Base-by-base conservation (phyloP, 2,888 invertebrate species). In the Subacronicta megacephala region DNA sequence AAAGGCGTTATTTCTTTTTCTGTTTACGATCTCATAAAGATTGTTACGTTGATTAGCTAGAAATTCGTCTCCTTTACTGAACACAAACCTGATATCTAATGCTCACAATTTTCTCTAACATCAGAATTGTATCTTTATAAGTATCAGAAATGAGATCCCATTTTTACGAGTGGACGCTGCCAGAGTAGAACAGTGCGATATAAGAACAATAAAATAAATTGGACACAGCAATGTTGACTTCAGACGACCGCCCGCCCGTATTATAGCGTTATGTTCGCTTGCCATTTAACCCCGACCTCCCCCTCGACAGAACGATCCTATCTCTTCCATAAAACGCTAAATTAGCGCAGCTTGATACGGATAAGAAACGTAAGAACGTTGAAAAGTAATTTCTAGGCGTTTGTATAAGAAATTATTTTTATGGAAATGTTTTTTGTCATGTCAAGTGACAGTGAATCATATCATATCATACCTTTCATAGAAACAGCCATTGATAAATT, bases 171-270 rank as follows among this genome's bases (percentile, higher is more conserved):
- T 73, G 80, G 78, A 49, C 76, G 74, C 61, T 63, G 54, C 52
- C 20, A 50, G 49, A 56, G 53, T 55, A 71, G 60, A 72, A 76
- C 75, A 76, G 64, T 72, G 76, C 81, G 77, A 85, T 84, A 85
- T 85, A 86, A 69, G 63, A 65, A 64, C 82, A 84, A 88, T 88
- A 88, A 88, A 88, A 86, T 85, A 88, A 87, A 88, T 88, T 88
- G 87, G 83, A 82, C 83, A 63, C 55, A 75, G 77, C 76, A 64
- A 49, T 62, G 67, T 67, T 65, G 69, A 63, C 57, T 63, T 51
- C 58, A 45, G 58, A 62, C 43, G 46, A 40, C 33, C 60, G 50
- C 51, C 36, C 60, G 50, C 51, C 50, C 52, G 68, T 67, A 62
- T 66, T 64, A 47, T 60, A 60, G 62, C 66, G 75, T 79, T 77